phyloP scores from a whole-genome alignment of 2,113 vertebrate species.

The Lamprotornis superbus region DNA sequence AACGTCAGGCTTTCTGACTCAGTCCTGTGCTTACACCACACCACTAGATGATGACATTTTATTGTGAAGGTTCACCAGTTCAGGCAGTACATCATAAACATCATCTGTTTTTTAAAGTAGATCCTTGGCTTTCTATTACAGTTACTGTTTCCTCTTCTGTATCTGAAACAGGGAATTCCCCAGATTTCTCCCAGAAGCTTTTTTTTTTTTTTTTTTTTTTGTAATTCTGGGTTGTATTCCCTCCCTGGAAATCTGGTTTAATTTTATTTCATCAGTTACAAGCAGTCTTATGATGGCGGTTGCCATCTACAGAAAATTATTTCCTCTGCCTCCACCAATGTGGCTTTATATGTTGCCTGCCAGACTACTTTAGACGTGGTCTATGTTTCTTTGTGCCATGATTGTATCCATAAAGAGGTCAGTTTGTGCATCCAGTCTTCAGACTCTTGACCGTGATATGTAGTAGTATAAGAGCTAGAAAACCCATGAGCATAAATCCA shows the following conservation, averaged over 20 bases:
- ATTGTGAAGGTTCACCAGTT: background rate
- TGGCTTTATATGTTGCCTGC: background rate
- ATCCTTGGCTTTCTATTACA: background rate
- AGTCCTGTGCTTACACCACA: background rate
- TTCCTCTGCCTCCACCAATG: background rate
- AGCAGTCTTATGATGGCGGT: background rate
- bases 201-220: background rate
- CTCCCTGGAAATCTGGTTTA: background rate
- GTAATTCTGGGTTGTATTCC: background rate
- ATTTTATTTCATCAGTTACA: background rate
- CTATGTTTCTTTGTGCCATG: background rate
- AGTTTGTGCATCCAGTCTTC: background rate
- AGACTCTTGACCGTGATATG: background rate
- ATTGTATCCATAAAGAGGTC: background rate
- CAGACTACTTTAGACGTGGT: background rate
- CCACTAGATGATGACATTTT: background rate
- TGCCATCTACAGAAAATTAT: background rate
- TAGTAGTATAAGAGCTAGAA: background rate
- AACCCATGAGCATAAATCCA: background rate
- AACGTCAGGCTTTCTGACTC: slow-evolving; percentile 15
- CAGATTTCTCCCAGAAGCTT: background rate
- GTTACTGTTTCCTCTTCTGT: background rate
- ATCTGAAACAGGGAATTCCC: slow-evolving; percentile 25
- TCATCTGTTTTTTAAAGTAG: background rate
- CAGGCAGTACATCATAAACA: background rate